Percentiles rank a stretch among this genome's conserved stretches.
These are phyloP conservation scores for Aplochiton taeniatus DNA, from an alignment of 2,797 vertebrate species.

Conservation along the genomic window DNA sequence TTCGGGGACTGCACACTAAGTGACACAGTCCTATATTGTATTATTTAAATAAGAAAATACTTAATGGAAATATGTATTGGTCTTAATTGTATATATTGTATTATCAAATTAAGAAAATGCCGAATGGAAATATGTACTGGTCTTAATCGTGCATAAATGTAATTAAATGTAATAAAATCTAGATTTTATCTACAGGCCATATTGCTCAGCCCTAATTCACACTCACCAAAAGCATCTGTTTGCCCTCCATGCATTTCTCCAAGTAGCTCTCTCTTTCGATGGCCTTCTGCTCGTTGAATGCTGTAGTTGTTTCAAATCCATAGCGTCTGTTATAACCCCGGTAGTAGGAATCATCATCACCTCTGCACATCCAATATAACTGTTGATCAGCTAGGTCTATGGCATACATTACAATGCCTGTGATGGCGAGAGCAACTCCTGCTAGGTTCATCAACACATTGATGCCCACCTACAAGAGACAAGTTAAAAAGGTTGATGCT, in stretches of 20 bases:
- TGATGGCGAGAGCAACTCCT: conserved; percentile 50
- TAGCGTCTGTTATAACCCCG: accelerated
- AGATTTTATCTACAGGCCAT: not conserved
- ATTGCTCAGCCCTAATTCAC: not conserved
- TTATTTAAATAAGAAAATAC: too few relatives aligned
- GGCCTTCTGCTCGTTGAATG: accelerated
- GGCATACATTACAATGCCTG: conserved; percentile 57
- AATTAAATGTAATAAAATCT: not conserved
- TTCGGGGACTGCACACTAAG: too few relatives aligned
- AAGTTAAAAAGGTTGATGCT: not conserved
- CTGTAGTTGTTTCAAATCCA: accelerated
- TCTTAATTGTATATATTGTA: too few relatives aligned
- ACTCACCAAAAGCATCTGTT: conserved; percentile 13
- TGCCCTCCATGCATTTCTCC: conserved; percentile 3
- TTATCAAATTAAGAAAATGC: too few relatives aligned
- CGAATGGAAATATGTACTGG: too few relatives aligned
- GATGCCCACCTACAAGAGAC: conserved; percentile 51
- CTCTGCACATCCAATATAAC: accelerated
- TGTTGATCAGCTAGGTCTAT: accelerated
- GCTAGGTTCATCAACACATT: conserved; percentile 52
- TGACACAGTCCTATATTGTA: too few relatives aligned
- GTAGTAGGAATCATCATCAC: not conserved
- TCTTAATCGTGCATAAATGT: not conserved
- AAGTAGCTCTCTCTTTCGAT: not conserved
- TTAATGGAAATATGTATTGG: too few relatives aligned